Percentiles rank a stretch among this genome's conserved stretches.
Conservation (phyloP, 2,888 invertebrate genomes). For the Crioceris asparagi region DNA sequence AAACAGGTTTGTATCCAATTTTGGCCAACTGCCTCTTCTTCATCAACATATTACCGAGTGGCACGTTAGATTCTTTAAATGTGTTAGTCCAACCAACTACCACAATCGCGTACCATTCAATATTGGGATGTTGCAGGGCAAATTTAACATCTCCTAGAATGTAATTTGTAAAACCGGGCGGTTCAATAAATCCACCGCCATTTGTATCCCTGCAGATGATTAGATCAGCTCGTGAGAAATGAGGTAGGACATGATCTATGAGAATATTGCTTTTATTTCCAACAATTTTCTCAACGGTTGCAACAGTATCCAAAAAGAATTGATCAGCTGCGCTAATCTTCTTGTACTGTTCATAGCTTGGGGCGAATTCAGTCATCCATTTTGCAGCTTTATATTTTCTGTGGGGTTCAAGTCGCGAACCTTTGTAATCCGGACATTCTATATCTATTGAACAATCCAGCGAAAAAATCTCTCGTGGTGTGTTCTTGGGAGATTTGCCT, state of each 20-base stretch:
- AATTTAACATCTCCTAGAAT: slow-evolving; percentile 41
- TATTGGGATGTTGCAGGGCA: slow-evolving; percentile 21
- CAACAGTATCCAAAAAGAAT: slow-evolving; percentile 42
- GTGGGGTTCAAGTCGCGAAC: slow-evolving; percentile 44
- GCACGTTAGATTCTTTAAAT: slow-evolving; percentile 40
- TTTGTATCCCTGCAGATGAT: slow-evolving; percentile 36
- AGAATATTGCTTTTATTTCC: slow-evolving; percentile 41
- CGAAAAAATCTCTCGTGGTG: slow-evolving; percentile 47
- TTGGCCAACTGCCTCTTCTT: slow-evolving; percentile 53
- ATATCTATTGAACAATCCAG: slow-evolving; percentile 52
- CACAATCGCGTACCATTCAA: slow-evolving; percentile 47
- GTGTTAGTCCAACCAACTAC: slow-evolving; percentile 52
- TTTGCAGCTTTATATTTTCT: slow-evolving; percentile 45
- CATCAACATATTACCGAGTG: slow-evolving; percentile 47
- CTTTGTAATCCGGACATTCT: slow-evolving; percentile 47
- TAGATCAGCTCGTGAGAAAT: slow-evolving; percentile 48
- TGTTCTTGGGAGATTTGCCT: slow-evolving; percentile 24
- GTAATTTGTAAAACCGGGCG: slow-evolving; percentile 39
- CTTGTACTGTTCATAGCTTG: slow-evolving; percentile 40
- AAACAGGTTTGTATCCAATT: slow-evolving; percentile 47
- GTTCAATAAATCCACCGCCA: slow-evolving; percentile 42
- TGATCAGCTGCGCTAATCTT: slow-evolving; percentile 47
- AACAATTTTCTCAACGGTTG: slow-evolving; percentile 31
- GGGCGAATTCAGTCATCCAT: slow-evolving; percentile 49
- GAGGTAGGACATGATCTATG: slow-evolving; percentile 54